These are phyloP conservation scores for Cryptoprocta ferox DNA, from an alignment of 2,797 vertebrate species.

Conservation along the genomic window DNA sequence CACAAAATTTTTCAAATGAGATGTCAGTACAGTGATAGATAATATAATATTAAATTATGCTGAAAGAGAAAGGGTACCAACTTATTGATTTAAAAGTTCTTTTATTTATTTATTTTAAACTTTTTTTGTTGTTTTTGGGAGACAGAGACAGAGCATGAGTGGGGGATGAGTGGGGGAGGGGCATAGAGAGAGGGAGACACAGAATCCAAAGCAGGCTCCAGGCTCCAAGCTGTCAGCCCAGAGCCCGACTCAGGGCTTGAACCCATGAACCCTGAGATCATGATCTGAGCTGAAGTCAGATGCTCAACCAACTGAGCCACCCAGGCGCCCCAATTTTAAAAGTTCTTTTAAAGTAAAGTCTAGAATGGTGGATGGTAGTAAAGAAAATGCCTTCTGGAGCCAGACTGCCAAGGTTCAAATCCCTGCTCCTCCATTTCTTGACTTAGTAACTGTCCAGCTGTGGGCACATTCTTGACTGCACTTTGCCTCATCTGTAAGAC, in stretches of 20 bases:
- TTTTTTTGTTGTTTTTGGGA: too few relatives aligned
- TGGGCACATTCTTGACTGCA: rapidly evolving
- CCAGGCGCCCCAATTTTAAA: neutral
- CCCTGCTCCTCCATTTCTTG: neutral
- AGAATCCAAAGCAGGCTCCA: too few relatives aligned
- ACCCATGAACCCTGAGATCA: too few relatives aligned
- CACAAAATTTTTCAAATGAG: neutral
- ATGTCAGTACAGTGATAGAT: neutral
- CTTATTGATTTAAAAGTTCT: neutral
- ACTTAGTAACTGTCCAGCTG: too few relatives aligned
- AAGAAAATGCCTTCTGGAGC: neutral
- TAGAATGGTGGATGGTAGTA: neutral
- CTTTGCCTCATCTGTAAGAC: neutral
- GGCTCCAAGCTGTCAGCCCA: too few relatives aligned
- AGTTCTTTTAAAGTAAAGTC: neutral
- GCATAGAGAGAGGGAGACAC: too few relatives aligned
- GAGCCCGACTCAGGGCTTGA: too few relatives aligned
- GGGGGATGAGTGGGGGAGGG: too few relatives aligned
- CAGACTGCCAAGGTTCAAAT: neutral
- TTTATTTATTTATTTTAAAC: neutral
- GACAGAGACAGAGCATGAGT: too few relatives aligned
- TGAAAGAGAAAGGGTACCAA: neutral
- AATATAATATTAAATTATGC: neutral
- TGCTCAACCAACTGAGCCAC: too few relatives aligned
- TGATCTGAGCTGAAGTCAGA: too few relatives aligned